phyloP scores from a whole-genome alignment of 2,888 invertebrate genomes.

The Stramonita haemastoma region DNA sequence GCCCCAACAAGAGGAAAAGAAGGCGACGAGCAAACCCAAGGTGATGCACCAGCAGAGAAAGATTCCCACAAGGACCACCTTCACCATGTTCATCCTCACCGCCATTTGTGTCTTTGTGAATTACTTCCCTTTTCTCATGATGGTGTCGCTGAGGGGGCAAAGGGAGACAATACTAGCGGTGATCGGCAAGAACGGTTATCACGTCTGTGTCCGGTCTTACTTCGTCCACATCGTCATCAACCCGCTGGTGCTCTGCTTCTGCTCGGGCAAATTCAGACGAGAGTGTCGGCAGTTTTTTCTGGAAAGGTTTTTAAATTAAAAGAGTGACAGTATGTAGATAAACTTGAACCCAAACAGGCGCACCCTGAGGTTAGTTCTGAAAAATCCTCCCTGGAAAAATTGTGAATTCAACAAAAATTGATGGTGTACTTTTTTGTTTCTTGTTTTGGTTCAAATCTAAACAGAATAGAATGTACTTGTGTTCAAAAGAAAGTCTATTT shows the following conservation, averaged over 20 bases:
- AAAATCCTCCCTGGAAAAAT: no score
- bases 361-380: no score
- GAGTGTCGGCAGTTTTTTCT: background rate
- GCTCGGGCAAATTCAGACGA: background rate
- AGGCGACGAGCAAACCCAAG: background rate
- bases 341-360: no score
- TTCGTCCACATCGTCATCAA: background rate
- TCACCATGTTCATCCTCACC: conserved; percentile 49
- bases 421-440: no score
- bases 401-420: no score
- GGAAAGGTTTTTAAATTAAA: no score
- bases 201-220: background rate
- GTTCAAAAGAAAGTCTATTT: no score
- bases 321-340: no score
- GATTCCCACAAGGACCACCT: conserved; percentile 4
- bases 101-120: conserved; percentile 51
- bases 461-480: no score
- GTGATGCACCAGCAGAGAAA: background rate
- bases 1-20: no score
- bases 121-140: conserved; percentile 53
- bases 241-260: background rate
- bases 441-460: no score
- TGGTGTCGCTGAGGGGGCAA: conserved; percentile 24
- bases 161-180: background rate
- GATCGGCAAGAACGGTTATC: background rate